Evolutionary conservation across 2,113 vertebrate species (phyloP), one percentile per base, ranked within the genome.

Genomic region (Poecilia latipinna): DNA sequence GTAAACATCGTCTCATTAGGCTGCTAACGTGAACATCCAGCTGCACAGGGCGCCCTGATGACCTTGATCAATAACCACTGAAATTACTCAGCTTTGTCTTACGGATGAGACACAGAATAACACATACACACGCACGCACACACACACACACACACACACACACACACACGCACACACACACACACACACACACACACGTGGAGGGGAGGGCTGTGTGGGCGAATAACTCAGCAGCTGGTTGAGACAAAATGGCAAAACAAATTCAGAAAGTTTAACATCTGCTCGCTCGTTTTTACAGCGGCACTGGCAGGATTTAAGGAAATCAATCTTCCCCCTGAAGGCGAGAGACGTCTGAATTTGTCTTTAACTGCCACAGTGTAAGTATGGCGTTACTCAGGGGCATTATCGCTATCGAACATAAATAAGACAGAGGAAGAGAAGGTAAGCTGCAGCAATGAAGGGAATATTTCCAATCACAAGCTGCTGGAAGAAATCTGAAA

Each of bases 31-130:
- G 17, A 81, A 68, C 73, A 72, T 8, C 42, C 78, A 68, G 68
- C 72, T 78, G 74, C 54, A 42, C 79, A 70, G 10, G 28, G 60
- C 17, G n/a, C 67, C 57, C 48, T 24, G 48, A 62, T 1, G 69
- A 65, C 68, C 70, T 4, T 67, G 73, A 86, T 91, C 86, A 57
- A 88, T 91, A 82, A 48, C 28, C 42, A 0, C 61, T 37, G 68
- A 13, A 57, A 22, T 54, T 12, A 37, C 77, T 79, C 80, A 57
- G 78, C 61, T 22, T 8, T 1, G 28, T 70, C 70, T 57, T 17
- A 31, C 19, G 80, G 61, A 71, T 8, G 12, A 69, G 71, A 80
- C 80, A 33, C 31, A 69, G 72, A 80, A 78, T 78, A 35, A 39
- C 24, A 11, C 48, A 57, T 64, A 28, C 28, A 28, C 28, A 28